These are phyloP conservation scores for Clanis bilineata DNA, from an alignment of 2,888 invertebrate species.

Conservation along the genomic window DNA sequence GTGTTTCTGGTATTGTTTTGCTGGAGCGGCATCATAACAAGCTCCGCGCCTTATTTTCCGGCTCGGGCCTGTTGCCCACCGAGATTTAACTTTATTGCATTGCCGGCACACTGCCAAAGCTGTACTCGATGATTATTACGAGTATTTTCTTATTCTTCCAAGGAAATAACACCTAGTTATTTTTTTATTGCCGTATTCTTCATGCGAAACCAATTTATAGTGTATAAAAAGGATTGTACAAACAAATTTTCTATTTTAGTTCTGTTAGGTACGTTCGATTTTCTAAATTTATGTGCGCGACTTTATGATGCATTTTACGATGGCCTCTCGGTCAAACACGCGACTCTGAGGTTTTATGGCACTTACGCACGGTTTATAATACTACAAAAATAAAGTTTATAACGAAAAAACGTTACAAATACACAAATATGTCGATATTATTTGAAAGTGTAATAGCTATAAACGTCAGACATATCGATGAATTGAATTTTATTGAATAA, in stretches of 20 bases:
- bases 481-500: background rate
- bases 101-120: constrained; percentile 63
- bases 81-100: constrained; percentile 64
- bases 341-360: constrained; percentile 66
- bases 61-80: constrained; percentile 51
- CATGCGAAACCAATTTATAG: background rate
- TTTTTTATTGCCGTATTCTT: constrained; percentile 5
- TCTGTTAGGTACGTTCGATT: constrained; percentile 57
- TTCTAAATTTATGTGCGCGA: constrained; percentile 67
- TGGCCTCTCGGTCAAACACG: constrained; percentile 73
- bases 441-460: background rate
- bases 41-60: constrained; percentile 49
- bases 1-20: constrained; percentile 42
- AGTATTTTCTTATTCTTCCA: constrained; percentile 49
- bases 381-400: constrained; percentile 55
- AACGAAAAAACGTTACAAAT: constrained; percentile 31
- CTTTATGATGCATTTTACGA: constrained; percentile 76
- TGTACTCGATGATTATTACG: constrained; percentile 57
- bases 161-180: constrained; percentile 28
- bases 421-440: background rate
- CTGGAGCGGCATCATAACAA: constrained; percentile 43
- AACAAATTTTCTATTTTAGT: constrained; percentile 33
- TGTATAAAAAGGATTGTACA: constrained; percentile 29
- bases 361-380: constrained; percentile 65
- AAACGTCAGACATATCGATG: background rate